Conservation (phyloP, 37 sponge, comb jelly and placozoan genomes). For the Oopsacas minuta region DNA sequence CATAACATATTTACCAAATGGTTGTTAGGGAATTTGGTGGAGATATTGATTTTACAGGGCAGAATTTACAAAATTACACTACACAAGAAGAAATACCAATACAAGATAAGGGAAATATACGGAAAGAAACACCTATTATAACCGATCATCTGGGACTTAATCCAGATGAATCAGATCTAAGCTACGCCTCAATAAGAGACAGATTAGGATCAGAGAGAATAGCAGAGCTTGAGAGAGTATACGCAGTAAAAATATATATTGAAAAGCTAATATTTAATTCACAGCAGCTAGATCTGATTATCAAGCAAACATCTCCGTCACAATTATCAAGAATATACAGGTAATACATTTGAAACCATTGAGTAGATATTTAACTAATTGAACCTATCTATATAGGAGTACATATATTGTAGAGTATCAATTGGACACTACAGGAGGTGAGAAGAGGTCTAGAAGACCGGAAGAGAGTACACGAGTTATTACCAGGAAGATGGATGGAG, state of each 20-base stretch:
- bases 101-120: neutral
- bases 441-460: neutral
- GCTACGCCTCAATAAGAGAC: neutral
- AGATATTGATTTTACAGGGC: neutral
- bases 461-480: neutral
- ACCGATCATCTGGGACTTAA: neutral
- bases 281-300: neutral
- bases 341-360: neutral
- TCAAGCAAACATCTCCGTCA: neutral
- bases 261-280: conserved; percentile 3
- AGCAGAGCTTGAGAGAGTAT: neutral
- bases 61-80: neutral
- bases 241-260: neutral
- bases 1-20: neutral
- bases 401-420: conserved; percentile 9
- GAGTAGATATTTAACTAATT: neutral
- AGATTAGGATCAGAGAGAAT: neutral
- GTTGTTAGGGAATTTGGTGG: neutral
- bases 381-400: neutral
- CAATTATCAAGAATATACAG: neutral
- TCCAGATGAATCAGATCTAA: neutral
- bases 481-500: neutral
- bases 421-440: neutral
- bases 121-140: neutral
- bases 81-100: neutral